Conservation (phyloP, 2,888 invertebrate species). For the Sarcophaga variegata region DNA sequence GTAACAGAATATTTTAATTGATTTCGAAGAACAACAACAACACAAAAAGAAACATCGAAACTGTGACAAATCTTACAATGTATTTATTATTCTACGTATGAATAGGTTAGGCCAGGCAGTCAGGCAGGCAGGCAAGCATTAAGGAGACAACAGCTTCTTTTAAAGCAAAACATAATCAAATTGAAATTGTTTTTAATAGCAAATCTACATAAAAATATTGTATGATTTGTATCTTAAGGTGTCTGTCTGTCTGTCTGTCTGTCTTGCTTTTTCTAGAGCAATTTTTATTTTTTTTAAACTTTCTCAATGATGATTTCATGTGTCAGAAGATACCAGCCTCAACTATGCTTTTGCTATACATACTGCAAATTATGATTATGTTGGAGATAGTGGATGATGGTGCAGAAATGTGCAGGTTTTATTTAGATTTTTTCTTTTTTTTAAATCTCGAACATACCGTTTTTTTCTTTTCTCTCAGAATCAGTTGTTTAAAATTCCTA, state of each 20-base stretch:
- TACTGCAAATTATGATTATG: background rate
- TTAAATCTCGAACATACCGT: no score
- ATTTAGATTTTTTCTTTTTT: no score
- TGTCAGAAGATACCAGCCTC: no score
- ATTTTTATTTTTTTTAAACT: constrained; percentile 27
- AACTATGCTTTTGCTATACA: background rate
- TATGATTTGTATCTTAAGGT: no score
- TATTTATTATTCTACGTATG: background rate
- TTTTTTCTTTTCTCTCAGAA: no score
- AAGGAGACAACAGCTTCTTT: background rate
- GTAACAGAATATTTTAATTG: constrained; percentile 3
- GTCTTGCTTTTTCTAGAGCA: constrained; percentile 51
- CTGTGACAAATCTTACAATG: background rate
- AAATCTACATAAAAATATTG: background rate
- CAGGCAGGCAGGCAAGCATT: background rate
- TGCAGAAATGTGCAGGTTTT: no score
- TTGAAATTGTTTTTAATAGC: background rate
- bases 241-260: constrained; percentile 9
- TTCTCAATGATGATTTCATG: constrained; percentile 37
- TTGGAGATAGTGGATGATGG: background rate
- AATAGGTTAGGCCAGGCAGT: background rate
- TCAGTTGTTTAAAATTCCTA: no score
- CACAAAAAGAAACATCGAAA: background rate
- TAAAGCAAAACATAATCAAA: background rate
- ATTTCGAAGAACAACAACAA: background rate